Conservation (phyloP, 2,113 vertebrate genomes). For the Macrotis lagotis region DNA sequence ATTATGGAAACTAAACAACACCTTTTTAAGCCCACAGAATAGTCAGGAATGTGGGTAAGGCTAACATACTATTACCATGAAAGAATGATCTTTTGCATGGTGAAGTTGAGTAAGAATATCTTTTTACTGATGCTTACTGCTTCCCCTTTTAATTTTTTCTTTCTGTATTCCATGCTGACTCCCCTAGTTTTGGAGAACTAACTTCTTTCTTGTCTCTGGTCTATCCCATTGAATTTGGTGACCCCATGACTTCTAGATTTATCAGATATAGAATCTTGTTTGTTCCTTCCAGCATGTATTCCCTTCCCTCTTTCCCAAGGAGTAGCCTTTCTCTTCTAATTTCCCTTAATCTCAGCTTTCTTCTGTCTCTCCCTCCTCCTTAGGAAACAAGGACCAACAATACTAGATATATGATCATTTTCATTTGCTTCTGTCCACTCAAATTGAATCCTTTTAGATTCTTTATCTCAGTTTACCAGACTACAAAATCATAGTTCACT, state of each 20-base stretch:
- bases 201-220: background rate
- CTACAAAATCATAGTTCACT: too few species aligned
- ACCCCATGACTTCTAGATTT: background rate
- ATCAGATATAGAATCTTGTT: background rate
- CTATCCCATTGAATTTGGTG: background rate
- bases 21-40: background rate
- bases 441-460: background rate
- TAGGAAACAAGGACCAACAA: too few species aligned
- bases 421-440: slow-evolving; percentile 18
- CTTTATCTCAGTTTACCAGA: background rate
- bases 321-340: background rate
- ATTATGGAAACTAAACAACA: background rate
- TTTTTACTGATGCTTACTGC: background rate
- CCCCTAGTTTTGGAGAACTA: background rate
- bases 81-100: background rate
- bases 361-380: too few species aligned
- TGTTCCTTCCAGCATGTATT: background rate
- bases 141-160: background rate
- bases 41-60: background rate
- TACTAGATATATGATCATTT: background rate
- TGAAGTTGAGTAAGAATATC: background rate
- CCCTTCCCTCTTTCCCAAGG: background rate
- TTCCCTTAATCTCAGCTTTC: background rate
- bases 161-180: background rate
- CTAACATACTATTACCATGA: background rate